Evolutionary conservation across 1,140 invertebrate species (phyloP), one percentile per base, ranked within the genome.

Genomic region (Stegodyphus dumicola): DNA sequence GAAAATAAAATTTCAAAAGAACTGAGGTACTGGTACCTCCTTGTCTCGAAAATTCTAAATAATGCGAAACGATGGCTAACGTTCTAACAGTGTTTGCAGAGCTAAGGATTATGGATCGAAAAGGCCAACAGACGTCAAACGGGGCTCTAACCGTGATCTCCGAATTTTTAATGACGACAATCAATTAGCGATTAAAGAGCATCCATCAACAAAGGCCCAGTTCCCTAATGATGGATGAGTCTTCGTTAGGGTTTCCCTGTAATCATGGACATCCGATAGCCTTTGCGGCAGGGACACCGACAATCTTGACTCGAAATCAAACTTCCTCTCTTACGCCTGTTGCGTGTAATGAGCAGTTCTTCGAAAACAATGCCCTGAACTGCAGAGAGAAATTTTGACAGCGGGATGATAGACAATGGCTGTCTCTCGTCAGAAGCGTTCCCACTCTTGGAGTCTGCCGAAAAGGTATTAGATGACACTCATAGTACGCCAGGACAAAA

Each of bases 141-240:
- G 33, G 3, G 33, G 33, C 33, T 33, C 56, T 15, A 9, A 15
- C 56, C 15, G 56, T 67, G 73, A 85, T 77, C 65, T 56, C 48
- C 73, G 81, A 76, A 85, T 85, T 85, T 85, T 85, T 85, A 85
- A 85, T 85, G 81, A 85, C 74, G 81, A 70, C 81, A 85, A 85
- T 85, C 81, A 85, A 85, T 85, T 85, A 85, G 81, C 81, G 73
- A 85, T 85, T 85, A 85, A 69, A 73, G 56, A 66, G 60, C 80
- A 48, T 53, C 80, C 71, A 75, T 77, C 77, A 74, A 60, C 11
- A 18, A 18, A 15, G 7, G 33, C 33, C 33, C 33, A 33, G 33
- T 33, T 56, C 48, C 6, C 17, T 66, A 53, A 75, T 83, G 80
- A 71, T 74, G 56, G 81, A 85, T 65, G 75, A 51, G 11, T 65